Base-by-base conservation (phyloP, 2,888 invertebrate species). In the Cepaea hortensis region DNA sequence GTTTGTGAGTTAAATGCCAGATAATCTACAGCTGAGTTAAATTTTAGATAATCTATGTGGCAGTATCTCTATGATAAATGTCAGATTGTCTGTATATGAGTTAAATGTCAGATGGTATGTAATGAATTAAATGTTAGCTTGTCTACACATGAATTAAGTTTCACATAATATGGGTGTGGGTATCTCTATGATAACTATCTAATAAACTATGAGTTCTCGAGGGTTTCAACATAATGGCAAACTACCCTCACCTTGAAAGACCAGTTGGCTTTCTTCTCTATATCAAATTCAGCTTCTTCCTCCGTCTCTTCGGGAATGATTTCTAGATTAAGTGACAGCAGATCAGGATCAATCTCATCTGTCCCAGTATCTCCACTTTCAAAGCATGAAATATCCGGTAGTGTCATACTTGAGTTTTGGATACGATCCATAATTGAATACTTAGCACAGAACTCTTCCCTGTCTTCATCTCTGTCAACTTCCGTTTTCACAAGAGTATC, bases 251-350 rank as follows among this genome's bases (percentile, higher is more conserved):
- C 90, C 89, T 90, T 91, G 81, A 93, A 92, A 62, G 93, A 91
- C 93, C 93, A 93, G 88, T 93, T 93, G 11, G 90, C 90, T 46
- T 90, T 87, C n/a, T 89, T 89, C 18, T 90, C 90, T 77, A 3
- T 15, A 61, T 91, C 92, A 75, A 91, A 90, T 65, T 90, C 91
- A 20, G 90, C 73, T 84, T 91, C 91, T 85, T 93, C 93, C 86
- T 92, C 92, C 18, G 91, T 91, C 85, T 92, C 92, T 87, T 92
- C 93, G 3, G 90, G 88, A 80, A 93, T 93, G 20, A 91, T 91
- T 18, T 90, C 91, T 7, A 93, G 89, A 89, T 93, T 92, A 91
- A 93, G 90, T 11, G 92, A 92, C 76, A 89, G 61, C 87, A 92
- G 86, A 88, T 93, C 93, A 13, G 93, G 92, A 75, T 93, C 93